Conservation (phyloP, 1,140 invertebrate genomes). For the Diorhabda sublineata region DNA sequence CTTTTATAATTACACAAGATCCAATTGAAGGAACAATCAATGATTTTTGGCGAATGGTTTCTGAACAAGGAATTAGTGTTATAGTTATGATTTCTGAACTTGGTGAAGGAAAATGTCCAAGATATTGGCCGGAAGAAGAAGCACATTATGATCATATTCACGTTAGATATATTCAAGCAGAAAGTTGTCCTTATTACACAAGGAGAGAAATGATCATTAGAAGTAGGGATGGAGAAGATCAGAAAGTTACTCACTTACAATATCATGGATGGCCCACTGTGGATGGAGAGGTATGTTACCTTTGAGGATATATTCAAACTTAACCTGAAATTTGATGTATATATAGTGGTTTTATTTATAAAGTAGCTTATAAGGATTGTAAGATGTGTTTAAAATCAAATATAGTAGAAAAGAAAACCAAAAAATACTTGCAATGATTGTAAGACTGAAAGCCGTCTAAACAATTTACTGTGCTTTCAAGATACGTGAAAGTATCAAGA, state of each 20-base stretch:
- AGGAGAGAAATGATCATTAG: slow-evolving; percentile 75
- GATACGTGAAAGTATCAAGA: too few relatives aligned
- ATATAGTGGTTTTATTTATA: background rate
- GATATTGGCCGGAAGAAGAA: slow-evolving; percentile 91
- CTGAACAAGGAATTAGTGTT: slow-evolving; percentile 85
- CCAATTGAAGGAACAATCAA: slow-evolving; percentile 81
- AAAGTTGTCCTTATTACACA: slow-evolving; percentile 83
- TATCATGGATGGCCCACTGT: slow-evolving; percentile 87
- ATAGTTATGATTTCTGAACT: slow-evolving; percentile 94
- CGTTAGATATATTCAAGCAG: slow-evolving; percentile 80
- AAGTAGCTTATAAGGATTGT: background rate
- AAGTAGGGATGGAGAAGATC: slow-evolving; percentile 73
- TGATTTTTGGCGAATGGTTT: slow-evolving; percentile 97
- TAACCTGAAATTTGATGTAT: too few relatives aligned
- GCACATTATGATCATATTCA: slow-evolving; percentile 75
- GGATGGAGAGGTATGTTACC: slow-evolving; percentile 65
- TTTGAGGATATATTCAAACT: too few relatives aligned
- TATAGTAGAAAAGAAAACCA: background rate
- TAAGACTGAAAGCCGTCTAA: too few relatives aligned
- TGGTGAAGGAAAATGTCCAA: slow-evolving; percentile 69
- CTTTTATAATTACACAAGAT: slow-evolving; percentile 94
- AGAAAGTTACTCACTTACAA: slow-evolving; percentile 76
- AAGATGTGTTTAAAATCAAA: background rate
- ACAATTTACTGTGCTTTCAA: too few relatives aligned
- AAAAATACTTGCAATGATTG: too few relatives aligned